These are phyloP conservation scores for Siderastrea siderea DNA, from an alignment of 92 coral and sea anemone species.

Conservation along the genomic window DNA sequence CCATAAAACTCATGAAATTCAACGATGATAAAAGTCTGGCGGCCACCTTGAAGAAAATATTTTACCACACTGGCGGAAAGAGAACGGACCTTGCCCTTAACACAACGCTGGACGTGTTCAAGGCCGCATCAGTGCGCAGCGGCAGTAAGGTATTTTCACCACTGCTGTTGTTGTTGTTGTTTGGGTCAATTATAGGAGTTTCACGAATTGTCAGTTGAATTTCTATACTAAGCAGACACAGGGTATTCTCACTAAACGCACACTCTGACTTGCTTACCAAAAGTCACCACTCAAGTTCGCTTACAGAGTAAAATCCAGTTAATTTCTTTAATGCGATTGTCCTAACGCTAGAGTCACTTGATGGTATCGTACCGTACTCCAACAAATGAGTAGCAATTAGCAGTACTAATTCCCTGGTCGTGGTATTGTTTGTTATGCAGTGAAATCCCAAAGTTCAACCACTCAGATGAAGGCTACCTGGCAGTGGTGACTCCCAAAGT, in stretches of 20 bases:
- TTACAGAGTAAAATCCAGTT: too few relatives aligned
- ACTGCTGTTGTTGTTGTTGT: background rate
- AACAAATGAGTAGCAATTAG: too few relatives aligned
- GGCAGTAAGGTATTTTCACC: constrained; percentile 68
- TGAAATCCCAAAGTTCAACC: too few relatives aligned
- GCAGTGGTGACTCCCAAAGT: too few relatives aligned
- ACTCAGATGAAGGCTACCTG: too few relatives aligned
- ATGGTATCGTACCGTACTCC: too few relatives aligned
- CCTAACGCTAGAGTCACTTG: too few relatives aligned
- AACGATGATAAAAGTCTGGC: constrained; percentile 64
- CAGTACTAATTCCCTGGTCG: too few relatives aligned
- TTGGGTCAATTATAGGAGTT: background rate
- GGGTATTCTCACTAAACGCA: too few relatives aligned
- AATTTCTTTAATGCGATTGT: too few relatives aligned
- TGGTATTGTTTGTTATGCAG: too few relatives aligned
- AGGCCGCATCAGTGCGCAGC: constrained; percentile 66
- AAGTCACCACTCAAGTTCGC: background rate
- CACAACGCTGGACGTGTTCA: constrained; percentile 84
- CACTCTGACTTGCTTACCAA: background rate
- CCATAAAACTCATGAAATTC: constrained; percentile 73
- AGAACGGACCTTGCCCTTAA: constrained; percentile 91
- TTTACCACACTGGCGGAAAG: constrained; percentile 88
- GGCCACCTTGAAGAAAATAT: constrained; percentile 79
- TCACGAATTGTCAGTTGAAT: background rate
- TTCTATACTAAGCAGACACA: too few relatives aligned